These are phyloP conservation scores for Xenopus laevis DNA, from an alignment of 2,113 vertebrate species.

Conservation along the genomic window DNA sequence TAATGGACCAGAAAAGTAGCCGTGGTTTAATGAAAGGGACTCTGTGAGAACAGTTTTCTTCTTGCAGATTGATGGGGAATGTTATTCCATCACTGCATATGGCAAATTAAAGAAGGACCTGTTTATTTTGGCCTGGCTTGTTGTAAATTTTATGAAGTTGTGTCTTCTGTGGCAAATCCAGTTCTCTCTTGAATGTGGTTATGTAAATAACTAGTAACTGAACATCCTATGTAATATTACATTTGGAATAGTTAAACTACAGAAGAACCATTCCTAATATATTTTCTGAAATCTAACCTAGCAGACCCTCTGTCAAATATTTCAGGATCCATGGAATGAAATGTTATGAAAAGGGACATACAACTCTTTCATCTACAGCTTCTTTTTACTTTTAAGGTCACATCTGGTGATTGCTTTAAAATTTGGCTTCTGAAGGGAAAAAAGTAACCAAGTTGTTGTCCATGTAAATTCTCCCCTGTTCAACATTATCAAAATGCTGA, in stretches of 20 bases:
- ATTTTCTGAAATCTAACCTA: slow-evolving; percentile 28
- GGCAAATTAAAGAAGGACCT: slow-evolving; percentile 38
- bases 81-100: slow-evolving; percentile 38
- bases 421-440: too few species aligned
- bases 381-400: not conserved
- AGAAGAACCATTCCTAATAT: slow-evolving; percentile 17
- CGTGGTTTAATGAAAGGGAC: slow-evolving; percentile 32
- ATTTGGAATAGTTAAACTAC: slow-evolving; percentile 21
- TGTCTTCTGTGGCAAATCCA: slow-evolving; percentile 35
- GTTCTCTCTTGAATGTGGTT: slow-evolving; percentile 36
- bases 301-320: slow-evolving; percentile 14
- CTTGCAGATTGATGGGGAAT: slow-evolving; percentile 22
- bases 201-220: slow-evolving; percentile 39
- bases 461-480: too few species aligned
- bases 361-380: slow-evolving; percentile 8
- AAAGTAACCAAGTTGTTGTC: too few species aligned
- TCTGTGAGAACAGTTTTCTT: slow-evolving; percentile 24
- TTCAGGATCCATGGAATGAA: slow-evolving; percentile 3
- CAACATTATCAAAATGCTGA: too few species aligned
- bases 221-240: slow-evolving; percentile 43
- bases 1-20: slow-evolving; percentile 26
- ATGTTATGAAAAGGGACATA: slow-evolving; percentile 8
- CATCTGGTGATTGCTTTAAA: not conserved
- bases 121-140: slow-evolving; percentile 26
- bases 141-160: slow-evolving; percentile 32